Percentiles rank a stretch among this genome's conserved stretches.
Evolutionary conservation across 2,113 vertebrate genomes (phyloP).

Genomic region (Labeo catla): DNA sequence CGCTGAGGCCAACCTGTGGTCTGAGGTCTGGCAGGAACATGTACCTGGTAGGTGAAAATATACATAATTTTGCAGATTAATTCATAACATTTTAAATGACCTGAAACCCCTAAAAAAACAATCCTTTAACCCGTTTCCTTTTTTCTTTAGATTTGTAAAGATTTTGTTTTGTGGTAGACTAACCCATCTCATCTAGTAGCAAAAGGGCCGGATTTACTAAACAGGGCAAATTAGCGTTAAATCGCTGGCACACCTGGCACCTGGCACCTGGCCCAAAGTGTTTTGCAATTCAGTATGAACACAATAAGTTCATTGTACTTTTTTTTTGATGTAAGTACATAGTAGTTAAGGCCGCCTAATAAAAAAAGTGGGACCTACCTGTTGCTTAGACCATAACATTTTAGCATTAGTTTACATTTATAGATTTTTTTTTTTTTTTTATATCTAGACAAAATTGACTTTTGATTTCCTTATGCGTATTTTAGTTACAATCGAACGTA

Average conservation of each 20-base stretch:
- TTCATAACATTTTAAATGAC: neutral
- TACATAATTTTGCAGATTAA: neutral
- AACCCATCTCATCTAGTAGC: too few relatives aligned
- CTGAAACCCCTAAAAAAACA: too few relatives aligned
- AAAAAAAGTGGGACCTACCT: too few relatives aligned
- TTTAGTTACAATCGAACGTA: neutral
- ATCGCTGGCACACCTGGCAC: too few relatives aligned
- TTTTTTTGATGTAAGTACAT: too few relatives aligned
- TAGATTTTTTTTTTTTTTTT: neutral
- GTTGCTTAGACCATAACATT: neutral
- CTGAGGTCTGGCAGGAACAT: slow-evolving; percentile 97
- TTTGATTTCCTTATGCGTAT: neutral
- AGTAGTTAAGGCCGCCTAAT: too few relatives aligned
- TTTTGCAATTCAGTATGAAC: too few relatives aligned
- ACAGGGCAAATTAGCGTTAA: too few relatives aligned
- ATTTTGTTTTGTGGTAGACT: neutral
- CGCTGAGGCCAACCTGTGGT: slow-evolving; percentile 85
- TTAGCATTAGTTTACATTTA: neutral
- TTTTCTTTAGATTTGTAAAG: neutral
- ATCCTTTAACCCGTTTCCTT: neutral
- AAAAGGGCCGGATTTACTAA: too few relatives aligned
- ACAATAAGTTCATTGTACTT: too few relatives aligned
- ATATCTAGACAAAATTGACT: neutral
- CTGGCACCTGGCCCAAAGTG: too few relatives aligned
- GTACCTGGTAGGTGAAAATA: slow-evolving; percentile 84